phyloP scores from a whole-genome alignment of 2,113 vertebrate species.

The Kryptolebias marmoratus region DNA sequence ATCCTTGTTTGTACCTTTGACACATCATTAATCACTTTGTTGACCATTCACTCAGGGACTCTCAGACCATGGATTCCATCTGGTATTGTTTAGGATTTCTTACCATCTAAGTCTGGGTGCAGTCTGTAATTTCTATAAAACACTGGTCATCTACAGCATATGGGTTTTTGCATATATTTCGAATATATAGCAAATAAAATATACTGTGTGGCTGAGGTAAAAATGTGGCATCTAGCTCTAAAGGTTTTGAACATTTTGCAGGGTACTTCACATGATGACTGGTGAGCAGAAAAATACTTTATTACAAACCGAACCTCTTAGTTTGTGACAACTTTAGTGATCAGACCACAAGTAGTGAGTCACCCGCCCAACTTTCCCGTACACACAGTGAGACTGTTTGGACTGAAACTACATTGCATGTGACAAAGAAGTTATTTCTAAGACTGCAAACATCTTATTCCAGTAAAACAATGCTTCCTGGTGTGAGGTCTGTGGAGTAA shows the following conservation, averaged over 20 bases:
- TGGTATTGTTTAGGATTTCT: conserved; percentile 13
- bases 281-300: conserved; percentile 32
- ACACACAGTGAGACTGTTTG: conserved; percentile 48
- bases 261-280: conserved; percentile 22
- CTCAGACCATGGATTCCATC: background rate
- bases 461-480: conserved; percentile 45
- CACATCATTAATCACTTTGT: conserved; percentile 40
- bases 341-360: conserved; percentile 54
- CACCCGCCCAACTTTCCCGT: conserved; percentile 33
- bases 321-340: conserved; percentile 50
- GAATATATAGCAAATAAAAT: too few species aligned
- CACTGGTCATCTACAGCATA: background rate
- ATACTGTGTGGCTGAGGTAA: too few species aligned
- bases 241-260: conserved; percentile 9
- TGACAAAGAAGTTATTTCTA: conserved; percentile 50
- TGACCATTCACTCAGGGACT: conserved; percentile 5
- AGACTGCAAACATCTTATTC: conserved; percentile 52
- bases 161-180: background rate
- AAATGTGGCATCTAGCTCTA: background rate
- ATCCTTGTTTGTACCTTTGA: conserved; percentile 34
- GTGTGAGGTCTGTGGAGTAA: conserved; percentile 29
- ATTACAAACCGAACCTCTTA: conserved; percentile 30
- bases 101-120: conserved; percentile 4
- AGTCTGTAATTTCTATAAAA: background rate
- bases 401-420: conserved; percentile 52